Evolutionary conservation across 2,113 vertebrate species (phyloP).

Genomic region (Catharus minimus): DNA sequence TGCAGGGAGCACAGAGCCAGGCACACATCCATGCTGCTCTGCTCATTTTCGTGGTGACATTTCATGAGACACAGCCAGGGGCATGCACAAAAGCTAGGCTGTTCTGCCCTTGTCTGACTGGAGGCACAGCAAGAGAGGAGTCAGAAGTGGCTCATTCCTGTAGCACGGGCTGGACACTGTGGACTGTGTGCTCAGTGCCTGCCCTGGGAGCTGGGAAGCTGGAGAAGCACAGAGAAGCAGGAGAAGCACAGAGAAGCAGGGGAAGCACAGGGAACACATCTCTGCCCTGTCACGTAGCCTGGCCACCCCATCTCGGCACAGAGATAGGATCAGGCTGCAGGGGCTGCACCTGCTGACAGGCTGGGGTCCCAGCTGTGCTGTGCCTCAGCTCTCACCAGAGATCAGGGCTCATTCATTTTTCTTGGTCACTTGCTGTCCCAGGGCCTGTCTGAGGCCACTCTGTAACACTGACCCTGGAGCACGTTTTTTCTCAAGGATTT

Average conservation of each 20-base stretch:
- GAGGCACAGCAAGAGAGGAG: background rate
- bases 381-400: fast-evolving
- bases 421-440: background rate
- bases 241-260: too few species aligned
- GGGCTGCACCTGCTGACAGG: background rate
- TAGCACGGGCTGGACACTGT: fast-evolving
- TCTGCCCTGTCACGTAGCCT: background rate
- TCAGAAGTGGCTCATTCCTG: background rate
- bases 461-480: background rate
- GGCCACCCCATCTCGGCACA: fast-evolving
- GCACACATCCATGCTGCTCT: background rate
- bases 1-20: background rate
- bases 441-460: background rate
- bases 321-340: background rate
- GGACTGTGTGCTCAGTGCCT: background rate
- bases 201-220: background rate
- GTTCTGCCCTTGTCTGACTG: background rate
- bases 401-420: background rate
- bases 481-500: background rate
- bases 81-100: background rate
- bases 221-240: too few species aligned
- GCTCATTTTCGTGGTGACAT: background rate
- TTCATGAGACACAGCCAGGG: background rate
- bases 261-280: background rate
- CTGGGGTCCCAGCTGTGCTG: background rate